phyloP scores from a whole-genome alignment of 1,140 invertebrate genomes.

The Cherax quadricarinatus region DNA sequence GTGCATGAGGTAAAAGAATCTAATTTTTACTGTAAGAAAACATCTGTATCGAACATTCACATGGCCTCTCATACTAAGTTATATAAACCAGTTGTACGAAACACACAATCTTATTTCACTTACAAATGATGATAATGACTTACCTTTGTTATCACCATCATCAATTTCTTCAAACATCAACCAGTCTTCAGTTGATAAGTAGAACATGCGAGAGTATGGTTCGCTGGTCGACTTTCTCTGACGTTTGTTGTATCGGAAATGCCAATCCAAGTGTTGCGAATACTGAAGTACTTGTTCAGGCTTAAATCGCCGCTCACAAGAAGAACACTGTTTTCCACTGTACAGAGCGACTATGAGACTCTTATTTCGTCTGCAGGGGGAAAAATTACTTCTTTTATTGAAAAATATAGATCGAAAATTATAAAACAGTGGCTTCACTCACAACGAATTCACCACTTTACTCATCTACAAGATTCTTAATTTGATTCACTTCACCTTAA shows the following conservation, averaged over 20 bases:
- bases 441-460: neutral
- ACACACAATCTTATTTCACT: too few species aligned
- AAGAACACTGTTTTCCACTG: constrained; percentile 94
- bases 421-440: too few species aligned
- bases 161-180: constrained; percentile 95
- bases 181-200: constrained; percentile 94
- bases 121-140: constrained; percentile 57
- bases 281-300: constrained; percentile 90
- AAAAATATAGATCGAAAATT: constrained; percentile 4
- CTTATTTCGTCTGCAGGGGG: constrained; percentile 80
- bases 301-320: constrained; percentile 94
- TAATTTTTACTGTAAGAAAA: too few species aligned
- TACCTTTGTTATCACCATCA: constrained; percentile 92
- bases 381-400: too few species aligned
- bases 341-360: constrained; percentile 85
- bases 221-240: constrained; percentile 91
- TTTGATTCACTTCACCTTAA: too few species aligned
- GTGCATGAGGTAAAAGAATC: too few species aligned
- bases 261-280: constrained; percentile 97
- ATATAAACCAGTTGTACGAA: too few species aligned
- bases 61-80: too few species aligned
- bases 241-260: constrained; percentile 93
- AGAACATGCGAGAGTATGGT: constrained; percentile 90
- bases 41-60: too few species aligned
- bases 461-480: neutral